A percentile compares a stretch with the other conserved stretches of the same genome.
Evolutionary conservation across 2,797 vertebrate genomes (phyloP).

Genomic region (Betta splendens): DNA sequence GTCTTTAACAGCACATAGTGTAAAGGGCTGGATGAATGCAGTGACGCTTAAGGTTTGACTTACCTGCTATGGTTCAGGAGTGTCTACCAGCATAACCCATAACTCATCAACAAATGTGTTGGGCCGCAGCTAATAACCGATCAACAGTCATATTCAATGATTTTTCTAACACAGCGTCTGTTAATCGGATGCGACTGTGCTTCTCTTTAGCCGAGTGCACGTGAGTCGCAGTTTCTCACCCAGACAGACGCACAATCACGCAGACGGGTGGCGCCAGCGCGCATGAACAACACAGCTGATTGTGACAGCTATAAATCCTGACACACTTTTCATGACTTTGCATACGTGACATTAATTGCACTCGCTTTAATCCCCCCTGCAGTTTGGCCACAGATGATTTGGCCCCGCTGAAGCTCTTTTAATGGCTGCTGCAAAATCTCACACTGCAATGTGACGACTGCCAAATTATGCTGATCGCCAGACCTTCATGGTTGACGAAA

Average conservation of each 20-base stretch:
- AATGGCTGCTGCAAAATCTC: conserved; percentile 12
- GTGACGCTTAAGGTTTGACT: too few species aligned
- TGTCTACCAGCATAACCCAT: too few species aligned
- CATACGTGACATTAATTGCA: not conserved
- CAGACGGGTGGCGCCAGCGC: not conserved
- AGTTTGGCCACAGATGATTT: not conserved
- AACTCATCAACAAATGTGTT: too few species aligned
- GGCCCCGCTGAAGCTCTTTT: not conserved
- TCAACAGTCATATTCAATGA: too few species aligned
- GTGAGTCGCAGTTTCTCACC: conserved; percentile 9
- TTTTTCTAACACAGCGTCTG: too few species aligned
- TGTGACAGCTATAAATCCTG: not conserved
- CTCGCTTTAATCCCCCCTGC: not conserved
- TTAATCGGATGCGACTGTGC: conserved; percentile 20
- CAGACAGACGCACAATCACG: conserved; percentile 3
- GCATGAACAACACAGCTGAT: too few species aligned
- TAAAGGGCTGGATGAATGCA: too few species aligned
- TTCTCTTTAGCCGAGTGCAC: conserved; percentile 27
- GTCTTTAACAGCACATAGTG: too few species aligned
- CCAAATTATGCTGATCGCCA: not conserved
- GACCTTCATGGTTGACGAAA: not conserved
- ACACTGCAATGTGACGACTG: conserved; percentile 3
- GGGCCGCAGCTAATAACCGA: too few species aligned
- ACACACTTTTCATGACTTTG: too few species aligned
- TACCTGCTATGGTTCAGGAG: too few species aligned